A percentile compares a stretch with the other conserved stretches of the same genome.
phyloP scores from a whole-genome alignment of 2,113 vertebrate species.

The Pluvianellus socialis region DNA sequence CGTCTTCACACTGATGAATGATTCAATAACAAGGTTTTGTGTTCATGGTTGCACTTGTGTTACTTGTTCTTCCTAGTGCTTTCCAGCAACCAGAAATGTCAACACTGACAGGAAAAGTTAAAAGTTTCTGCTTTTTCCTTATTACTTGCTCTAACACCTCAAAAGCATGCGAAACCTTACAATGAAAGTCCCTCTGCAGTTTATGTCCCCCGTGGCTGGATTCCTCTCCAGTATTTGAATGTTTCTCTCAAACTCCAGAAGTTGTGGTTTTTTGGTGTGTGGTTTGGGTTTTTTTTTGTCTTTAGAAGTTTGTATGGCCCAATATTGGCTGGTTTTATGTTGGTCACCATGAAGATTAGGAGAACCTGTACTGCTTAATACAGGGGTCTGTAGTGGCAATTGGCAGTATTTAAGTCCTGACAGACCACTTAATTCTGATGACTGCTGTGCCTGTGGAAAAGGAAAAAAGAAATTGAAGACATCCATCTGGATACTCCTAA shows the following conservation, averaged over 20 bases:
- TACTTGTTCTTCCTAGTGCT: neutral
- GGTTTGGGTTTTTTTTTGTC: neutral
- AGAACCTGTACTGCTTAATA: neutral
- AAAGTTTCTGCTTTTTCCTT: neutral
- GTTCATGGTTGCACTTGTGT: neutral
- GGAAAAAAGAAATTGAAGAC: neutral
- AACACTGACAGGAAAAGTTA: neutral
- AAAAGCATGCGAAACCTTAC: neutral
- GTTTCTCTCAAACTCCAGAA: neutral
- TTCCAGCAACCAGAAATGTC: neutral
- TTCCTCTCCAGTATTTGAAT: neutral
- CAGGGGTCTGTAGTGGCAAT: neutral
- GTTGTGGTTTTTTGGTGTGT: too few species aligned
- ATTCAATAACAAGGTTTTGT: neutral
- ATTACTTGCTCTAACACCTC: neutral
- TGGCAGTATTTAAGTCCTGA: neutral
- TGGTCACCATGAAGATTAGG: neutral
- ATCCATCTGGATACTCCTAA: neutral
- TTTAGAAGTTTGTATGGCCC: neutral
- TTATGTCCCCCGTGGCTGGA: neutral
- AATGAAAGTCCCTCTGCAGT: neutral
- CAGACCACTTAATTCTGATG: neutral
- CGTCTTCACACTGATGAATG: neutral
- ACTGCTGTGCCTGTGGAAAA: neutral
- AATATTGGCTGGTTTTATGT: neutral